phyloP scores from a whole-genome alignment of 1,140 invertebrate species.

The Caerostris darwini region DNA sequence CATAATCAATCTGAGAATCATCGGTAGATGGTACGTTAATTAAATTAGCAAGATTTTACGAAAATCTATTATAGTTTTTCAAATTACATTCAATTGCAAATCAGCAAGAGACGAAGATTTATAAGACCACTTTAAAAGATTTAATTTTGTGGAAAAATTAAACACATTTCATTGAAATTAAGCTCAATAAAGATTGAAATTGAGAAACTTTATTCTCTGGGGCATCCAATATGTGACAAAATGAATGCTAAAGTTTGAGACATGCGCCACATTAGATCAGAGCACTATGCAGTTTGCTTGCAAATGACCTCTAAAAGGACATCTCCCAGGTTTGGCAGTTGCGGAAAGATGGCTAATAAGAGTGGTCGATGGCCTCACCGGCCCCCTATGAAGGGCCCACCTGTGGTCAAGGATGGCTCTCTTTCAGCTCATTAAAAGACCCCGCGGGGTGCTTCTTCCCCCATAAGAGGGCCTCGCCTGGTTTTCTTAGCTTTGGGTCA shows the following conservation, averaged over 20 bases:
- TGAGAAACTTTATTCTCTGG: background rate
- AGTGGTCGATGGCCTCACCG: slow-evolving; percentile 67
- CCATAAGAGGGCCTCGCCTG: slow-evolving; percentile 31
- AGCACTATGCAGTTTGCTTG: slow-evolving; percentile 58
- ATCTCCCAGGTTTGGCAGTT: background rate
- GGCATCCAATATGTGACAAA: background rate
- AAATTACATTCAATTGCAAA: too few species aligned
- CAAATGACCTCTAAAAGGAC: slow-evolving; percentile 28
- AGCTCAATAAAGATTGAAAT: background rate
- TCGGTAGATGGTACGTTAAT: too few species aligned
- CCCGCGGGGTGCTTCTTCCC: slow-evolving; percentile 10
- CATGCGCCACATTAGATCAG: background rate
- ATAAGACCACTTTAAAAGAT: too few species aligned
- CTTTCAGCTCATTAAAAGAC: slow-evolving; percentile 70
- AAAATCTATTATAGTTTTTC: too few species aligned
- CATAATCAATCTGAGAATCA: too few species aligned
- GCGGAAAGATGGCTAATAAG: background rate
- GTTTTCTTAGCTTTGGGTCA: slow-evolving; percentile 53
- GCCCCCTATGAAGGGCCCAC: slow-evolving; percentile 63
- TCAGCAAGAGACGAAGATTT: too few species aligned
- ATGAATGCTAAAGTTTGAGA: background rate
- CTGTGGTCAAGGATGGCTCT: slow-evolving; percentile 73
- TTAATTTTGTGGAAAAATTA: too few species aligned
- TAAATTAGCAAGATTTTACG: too few species aligned
- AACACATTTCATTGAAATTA: background rate